Evolutionary conservation across 2,797 vertebrate species (phyloP), one percentile per base, ranked within the genome.

Genomic region (Rhinogobio ventralis): DNA sequence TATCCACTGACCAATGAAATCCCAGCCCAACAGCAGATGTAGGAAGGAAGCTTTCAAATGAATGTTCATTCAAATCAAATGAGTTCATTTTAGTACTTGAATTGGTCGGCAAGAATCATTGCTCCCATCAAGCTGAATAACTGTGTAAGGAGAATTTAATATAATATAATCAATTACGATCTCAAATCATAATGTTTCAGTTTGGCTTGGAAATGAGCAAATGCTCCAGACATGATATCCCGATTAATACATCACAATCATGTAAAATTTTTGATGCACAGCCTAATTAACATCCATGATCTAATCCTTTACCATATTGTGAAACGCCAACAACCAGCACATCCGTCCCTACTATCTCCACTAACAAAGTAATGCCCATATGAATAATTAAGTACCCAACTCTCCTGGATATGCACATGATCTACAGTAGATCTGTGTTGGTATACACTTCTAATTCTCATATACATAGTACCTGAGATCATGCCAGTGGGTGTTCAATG

Each of bases 381-480:
- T 55, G 30, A 75, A 36, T 75, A 75, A 55, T 75, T 55, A 75
- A 75, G 49, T 20, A 36, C n/a, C 23, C 13, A 76, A 42, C 14
- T 76, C 49, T 23, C n/a, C 74, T 14, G 74, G 74, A 76, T 39
- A 55, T 57, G 74, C 20, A 42, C 17, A 39, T 13, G 25, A 64
- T 46, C 55, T 28, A 64, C 15, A 57, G 33, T 33, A 57, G 53
- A 36, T 23, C 33, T 0, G 53, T 39, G 53, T 62, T 60, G 53
- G 33, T 60, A 42, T 60, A 77, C 74, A 42, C 23, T n/a, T 19
- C 57, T 30, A 28, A 62, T 64, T 78, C 17, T 62, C 76, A 45
- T 62, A 28, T 62, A 45, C 75, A 77, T 25, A 64, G 57, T 11
- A 42, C 36, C 53, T 77, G 53, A 36, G 60, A 82, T 80, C 30